Conservation (phyloP, 2,113 vertebrate species). For the Zosterops lateralis region DNA sequence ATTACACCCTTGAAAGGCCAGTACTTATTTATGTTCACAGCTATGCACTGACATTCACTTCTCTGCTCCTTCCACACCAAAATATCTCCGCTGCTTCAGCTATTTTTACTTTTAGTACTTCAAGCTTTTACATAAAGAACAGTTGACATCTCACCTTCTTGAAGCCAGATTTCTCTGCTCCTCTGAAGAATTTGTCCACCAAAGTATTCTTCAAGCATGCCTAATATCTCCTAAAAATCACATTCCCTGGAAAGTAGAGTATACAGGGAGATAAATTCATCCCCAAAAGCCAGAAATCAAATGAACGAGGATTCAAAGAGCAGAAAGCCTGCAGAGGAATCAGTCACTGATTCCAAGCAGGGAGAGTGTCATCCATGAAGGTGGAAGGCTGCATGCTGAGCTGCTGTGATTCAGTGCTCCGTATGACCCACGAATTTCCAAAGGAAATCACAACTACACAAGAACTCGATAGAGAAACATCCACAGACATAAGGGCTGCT, state of each 20-base stretch:
- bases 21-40: not conserved
- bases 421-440: not conserved
- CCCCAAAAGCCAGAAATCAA: not conserved
- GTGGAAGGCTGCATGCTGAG: not conserved
- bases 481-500: not conserved
- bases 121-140: not conserved
- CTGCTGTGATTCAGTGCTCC: not conserved
- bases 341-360: not conserved
- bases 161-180: not conserved
- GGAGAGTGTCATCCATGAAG: not conserved
- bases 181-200: not conserved
- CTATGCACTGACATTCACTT: not conserved
- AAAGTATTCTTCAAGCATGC: not conserved
- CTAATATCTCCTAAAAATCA: not conserved
- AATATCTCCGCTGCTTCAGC: not conserved
- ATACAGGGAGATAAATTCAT: not conserved
- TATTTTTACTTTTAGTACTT: not conserved
- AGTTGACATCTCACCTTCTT: not conserved
- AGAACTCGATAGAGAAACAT: not conserved
- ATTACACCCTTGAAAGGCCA: not conserved
- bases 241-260: not conserved
- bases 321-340: not conserved
- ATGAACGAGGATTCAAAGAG: not conserved
- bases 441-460: not conserved
- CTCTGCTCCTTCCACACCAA: not conserved